Conservation (phyloP, 2,888 invertebrate genomes). For the Mycalesis mineus region DNA sequence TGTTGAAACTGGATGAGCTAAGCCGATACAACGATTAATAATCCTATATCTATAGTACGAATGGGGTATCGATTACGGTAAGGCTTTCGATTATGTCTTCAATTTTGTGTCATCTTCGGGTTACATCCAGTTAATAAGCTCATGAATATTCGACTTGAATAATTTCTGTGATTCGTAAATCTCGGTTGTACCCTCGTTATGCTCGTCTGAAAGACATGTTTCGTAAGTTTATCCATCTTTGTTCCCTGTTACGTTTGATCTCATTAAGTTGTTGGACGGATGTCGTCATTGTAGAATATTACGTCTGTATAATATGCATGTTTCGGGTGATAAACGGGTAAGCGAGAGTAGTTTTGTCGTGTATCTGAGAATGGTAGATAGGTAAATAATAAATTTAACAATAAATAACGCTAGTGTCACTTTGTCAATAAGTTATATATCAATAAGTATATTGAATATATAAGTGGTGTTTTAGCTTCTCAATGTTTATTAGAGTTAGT, state of each 20-base stretch:
- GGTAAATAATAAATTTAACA: conserved; percentile 67
- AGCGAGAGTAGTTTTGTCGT: conserved; percentile 51
- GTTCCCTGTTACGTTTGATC: conserved; percentile 32
- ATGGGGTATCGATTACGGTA: conserved; percentile 34
- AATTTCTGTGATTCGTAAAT: conserved; percentile 47
- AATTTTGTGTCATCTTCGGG: conserved; percentile 17
- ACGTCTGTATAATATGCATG: conserved; percentile 39
- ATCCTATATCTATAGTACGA: conserved; percentile 40
- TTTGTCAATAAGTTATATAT: conserved; percentile 56
- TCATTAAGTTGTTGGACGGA: conserved; percentile 28
- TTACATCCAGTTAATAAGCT: conserved; percentile 25
- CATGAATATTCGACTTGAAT: conserved; percentile 33
- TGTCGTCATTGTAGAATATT: conserved; percentile 24
- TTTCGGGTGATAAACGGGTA: conserved; percentile 74
- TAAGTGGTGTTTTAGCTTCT: conserved; percentile 74
- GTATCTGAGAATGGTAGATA: conserved; percentile 62
- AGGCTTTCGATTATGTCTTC: conserved; percentile 16
- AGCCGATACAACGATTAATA: conserved; percentile 65
- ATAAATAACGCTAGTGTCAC: conserved; percentile 63
- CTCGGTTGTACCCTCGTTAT: conserved; percentile 44
- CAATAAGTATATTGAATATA: conserved; percentile 46
- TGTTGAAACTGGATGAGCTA: conserved; percentile 57
- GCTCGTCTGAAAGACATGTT: conserved; percentile 38
- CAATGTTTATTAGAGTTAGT: conserved; percentile 78
- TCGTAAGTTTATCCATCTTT: conserved; percentile 34